These are phyloP conservation scores for Willisornis vidua DNA, from an alignment of 2,113 vertebrate genomes.

Conservation along the genomic window DNA sequence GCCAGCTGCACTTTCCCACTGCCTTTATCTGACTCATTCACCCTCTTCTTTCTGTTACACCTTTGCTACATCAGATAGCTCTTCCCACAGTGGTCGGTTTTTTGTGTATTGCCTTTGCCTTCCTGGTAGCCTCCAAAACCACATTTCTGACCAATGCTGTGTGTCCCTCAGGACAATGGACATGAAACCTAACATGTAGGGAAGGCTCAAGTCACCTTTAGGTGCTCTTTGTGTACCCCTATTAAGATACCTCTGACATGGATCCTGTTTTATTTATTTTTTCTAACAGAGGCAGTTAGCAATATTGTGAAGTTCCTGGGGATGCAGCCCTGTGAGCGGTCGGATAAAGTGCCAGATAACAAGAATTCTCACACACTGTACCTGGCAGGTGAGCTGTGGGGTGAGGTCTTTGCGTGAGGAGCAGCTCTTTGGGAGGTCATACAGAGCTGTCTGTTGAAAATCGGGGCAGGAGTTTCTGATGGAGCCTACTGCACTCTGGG, in stretches of 20 bases:
- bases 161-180: not conserved
- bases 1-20: not conserved
- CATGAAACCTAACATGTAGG: fast-evolving
- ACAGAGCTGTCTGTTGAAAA: not conserved
- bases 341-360: slow-evolving; percentile 83
- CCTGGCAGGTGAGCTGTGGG: slow-evolving; percentile 75
- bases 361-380: slow-evolving; percentile 81
- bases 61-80: not conserved
- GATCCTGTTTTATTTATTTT: not conserved
- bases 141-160: fast-evolving
- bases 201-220: not conserved
- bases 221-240: not conserved
- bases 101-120: not conserved
- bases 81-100: fast-evolving
- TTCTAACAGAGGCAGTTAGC: slow-evolving; percentile 78
- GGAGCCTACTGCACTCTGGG: fast-evolving
- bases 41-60: not conserved
- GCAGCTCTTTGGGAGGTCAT: not conserved
- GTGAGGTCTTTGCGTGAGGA: not conserved
- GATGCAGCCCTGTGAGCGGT: slow-evolving; percentile 85
- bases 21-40: not conserved
- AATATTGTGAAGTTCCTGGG: slow-evolving; percentile 84
- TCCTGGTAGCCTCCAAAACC: not conserved
- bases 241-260: not conserved
- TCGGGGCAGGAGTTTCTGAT: not conserved